phyloP scores from a whole-genome alignment of 2,113 vertebrate species.

The Nestor notabilis region DNA sequence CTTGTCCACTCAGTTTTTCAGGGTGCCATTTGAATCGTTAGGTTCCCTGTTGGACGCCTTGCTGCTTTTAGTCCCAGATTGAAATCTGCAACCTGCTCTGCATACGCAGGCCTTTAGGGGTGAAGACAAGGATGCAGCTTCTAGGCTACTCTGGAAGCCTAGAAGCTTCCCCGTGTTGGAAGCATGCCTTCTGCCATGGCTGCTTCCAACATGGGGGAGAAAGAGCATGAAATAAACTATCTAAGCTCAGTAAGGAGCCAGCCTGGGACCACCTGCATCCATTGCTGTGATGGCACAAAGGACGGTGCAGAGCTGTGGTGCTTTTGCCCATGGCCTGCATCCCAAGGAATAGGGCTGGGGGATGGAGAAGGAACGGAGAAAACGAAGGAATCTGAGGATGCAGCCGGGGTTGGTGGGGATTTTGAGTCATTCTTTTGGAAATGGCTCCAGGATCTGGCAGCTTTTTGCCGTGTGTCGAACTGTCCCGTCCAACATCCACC shows the following conservation, averaged over 20 bases:
- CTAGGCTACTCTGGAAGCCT: not conserved
- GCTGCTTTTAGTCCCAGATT: not conserved
- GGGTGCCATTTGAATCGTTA: not conserved
- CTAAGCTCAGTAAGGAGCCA: not conserved
- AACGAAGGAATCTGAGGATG: accelerated
- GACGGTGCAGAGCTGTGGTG: not conserved
- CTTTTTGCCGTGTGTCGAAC: not conserved
- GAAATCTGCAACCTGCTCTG: not conserved
- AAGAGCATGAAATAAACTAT: not conserved
- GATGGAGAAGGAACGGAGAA: not conserved
- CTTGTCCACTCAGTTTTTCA: not conserved
- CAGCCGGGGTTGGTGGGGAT: not conserved
- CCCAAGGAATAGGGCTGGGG: not conserved
- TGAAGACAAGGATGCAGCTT: not conserved
- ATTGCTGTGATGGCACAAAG: not conserved
- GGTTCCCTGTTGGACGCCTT: not conserved
- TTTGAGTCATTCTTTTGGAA: not conserved
- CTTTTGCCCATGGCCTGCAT: not conserved
- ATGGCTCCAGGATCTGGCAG: not conserved
- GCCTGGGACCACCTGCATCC: not conserved
- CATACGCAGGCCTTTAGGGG: not conserved
- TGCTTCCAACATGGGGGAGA: not conserved
- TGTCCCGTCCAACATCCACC: not conserved
- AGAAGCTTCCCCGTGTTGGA: too few species aligned
- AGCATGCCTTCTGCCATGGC: not conserved